Evolutionary conservation across 2,113 vertebrate genomes (phyloP), one percentile per base, ranked within the genome.

Genomic region (Seriola aureovittata): DNA sequence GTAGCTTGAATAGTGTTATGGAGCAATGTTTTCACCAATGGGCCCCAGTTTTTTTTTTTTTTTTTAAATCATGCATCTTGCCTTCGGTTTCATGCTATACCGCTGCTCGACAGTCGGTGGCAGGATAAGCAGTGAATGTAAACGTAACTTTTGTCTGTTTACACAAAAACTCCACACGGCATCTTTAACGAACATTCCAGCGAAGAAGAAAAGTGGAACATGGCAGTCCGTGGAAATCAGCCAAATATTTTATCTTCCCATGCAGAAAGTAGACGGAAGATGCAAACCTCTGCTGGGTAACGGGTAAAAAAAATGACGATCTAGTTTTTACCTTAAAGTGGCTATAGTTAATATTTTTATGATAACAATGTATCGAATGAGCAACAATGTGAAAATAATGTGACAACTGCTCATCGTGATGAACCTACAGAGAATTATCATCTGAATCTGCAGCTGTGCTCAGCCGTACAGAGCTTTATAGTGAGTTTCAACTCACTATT

Each of bases 91-190:
- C 4, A 23, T 8, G 10, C 14, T 46, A 0, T 50, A 9, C 17
- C 0, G 4, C 6, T 42, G 23, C 40, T 59, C 0, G 2, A n/a
- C 70, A 59, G 42, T 16, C 44, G 32, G 19, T 48, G 40, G 58
- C 25, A 25, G 10, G 32, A 48, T 48, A 8, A 32, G 29, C 21
- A 0, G 40, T 40, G 38, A 50, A 66, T 80, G 40, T 58, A 10
- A 68, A 68, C 38, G 23, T 14, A 23, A 73, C 55, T 50, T 38
- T 34, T 69, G 46, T 59, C 46, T 84, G 64, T 75, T 75, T 64
- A 75, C 64, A 70, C 8, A 4, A 68, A 48, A 46, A 38, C n/a
- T 66, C 32, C 40, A 48, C 52, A 48, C 40, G 54, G 42, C 12
- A 32, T 40, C 62, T 42, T 75, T 46, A 57, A 57, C 1, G 6